Conservation (phyloP, 1,140 invertebrate genomes). For the Apolygus lucorum region DNA sequence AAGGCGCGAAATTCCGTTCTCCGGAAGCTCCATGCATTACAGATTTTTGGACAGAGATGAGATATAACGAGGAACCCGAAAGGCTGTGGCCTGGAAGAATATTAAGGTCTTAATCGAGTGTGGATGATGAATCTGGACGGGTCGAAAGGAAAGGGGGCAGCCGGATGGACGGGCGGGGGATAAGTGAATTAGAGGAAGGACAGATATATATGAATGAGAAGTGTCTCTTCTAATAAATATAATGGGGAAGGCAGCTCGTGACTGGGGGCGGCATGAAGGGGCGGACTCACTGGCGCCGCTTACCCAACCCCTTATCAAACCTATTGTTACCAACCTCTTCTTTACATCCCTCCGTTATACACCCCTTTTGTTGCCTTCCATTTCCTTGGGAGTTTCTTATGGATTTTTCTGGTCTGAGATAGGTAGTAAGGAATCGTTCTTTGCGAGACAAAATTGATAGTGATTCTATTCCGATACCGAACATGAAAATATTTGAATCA, state of each 20-base stretch:
- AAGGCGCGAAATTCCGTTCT: neutral
- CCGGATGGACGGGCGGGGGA: neutral
- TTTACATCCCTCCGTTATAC: neutral
- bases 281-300: neutral
- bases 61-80: neutral
- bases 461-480: too few species aligned
- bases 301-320: neutral
- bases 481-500: too few species aligned
- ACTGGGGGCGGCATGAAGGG: neutral
- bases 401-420: neutral
- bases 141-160: neutral
- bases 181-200: neutral
- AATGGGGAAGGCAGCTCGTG: neutral
- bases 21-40: too few species aligned
- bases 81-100: neutral
- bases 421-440: too few species aligned
- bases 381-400: neutral
- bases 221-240: slow-evolving; percentile 1
- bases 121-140: neutral
- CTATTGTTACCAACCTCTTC: neutral
- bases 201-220: slow-evolving; percentile 1
- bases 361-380: neutral
- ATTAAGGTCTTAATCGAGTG: neutral
- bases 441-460: too few species aligned
- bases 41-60: neutral